Evolutionary conservation across 2,797 vertebrate species (phyloP).

Genomic region (Betta splendens): DNA sequence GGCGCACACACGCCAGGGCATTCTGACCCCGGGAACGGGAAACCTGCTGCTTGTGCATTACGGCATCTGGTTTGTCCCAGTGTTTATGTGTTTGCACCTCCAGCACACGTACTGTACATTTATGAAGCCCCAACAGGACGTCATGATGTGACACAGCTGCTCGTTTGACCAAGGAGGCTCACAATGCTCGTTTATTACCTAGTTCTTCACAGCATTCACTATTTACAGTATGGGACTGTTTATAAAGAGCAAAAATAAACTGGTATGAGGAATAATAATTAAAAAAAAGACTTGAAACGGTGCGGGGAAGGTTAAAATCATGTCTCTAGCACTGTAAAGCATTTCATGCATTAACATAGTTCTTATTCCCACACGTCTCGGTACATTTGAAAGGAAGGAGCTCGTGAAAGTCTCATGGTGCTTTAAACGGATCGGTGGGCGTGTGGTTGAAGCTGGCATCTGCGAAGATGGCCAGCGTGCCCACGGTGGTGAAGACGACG

Average conservation of each 20-base stretch:
- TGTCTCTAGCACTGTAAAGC: too few relatives aligned
- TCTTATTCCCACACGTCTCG: too few relatives aligned
- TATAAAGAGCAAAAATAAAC: too few relatives aligned
- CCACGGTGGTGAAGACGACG: slow-evolving; percentile 84
- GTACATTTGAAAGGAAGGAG: background rate
- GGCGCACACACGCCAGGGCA: slow-evolving; percentile 41
- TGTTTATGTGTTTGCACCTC: slow-evolving; percentile 67
- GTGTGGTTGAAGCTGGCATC: slow-evolving; percentile 85
- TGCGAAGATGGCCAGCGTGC: slow-evolving; percentile 88
- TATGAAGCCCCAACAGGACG: background rate
- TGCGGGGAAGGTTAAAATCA: too few relatives aligned
- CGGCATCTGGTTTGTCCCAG: slow-evolving; percentile 48
- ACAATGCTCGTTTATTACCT: slow-evolving; percentile 7
- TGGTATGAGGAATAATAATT: background rate
- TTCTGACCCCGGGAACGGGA: slow-evolving; percentile 53
- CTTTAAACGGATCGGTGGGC: slow-evolving; percentile 78
- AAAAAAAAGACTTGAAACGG: too few relatives aligned
- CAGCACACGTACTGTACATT: too few relatives aligned
- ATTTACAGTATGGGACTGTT: too few relatives aligned
- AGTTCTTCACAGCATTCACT: background rate
- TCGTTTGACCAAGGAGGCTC: slow-evolving; percentile 2
- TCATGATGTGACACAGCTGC: background rate
- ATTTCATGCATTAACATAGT: too few relatives aligned
- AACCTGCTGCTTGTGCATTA: slow-evolving; percentile 33
- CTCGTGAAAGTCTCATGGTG: slow-evolving; percentile 39